phyloP scores from a whole-genome alignment of 2,888 invertebrate species.

The Laspeyria flexula region DNA sequence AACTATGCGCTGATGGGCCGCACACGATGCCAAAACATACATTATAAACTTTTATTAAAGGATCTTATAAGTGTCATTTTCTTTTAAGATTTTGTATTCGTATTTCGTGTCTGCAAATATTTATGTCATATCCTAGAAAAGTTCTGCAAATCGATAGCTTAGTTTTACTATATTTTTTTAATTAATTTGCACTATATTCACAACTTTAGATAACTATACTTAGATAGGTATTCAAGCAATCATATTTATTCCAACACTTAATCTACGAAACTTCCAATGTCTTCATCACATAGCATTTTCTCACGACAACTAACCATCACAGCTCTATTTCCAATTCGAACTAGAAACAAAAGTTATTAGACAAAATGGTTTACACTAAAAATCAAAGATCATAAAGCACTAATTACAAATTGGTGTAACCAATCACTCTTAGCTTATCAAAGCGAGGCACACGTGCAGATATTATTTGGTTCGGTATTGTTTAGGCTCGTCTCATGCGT shows the following conservation, averaged over 20 bases:
- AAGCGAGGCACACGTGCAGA: conserved; percentile 41
- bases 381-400: conserved; percentile 46
- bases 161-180: no score
- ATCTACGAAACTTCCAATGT: background rate
- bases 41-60: conserved; percentile 35
- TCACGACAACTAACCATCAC: conserved; percentile 34
- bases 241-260: no score
- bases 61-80: conserved; percentile 12
- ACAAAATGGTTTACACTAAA: conserved; percentile 37
- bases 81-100: conserved; percentile 4
- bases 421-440: conserved; percentile 42
- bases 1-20: conserved; percentile 74
- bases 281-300: conserved; percentile 33
- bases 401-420: conserved; percentile 47
- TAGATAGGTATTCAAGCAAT: no score
- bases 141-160: no score
- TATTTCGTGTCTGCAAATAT: background rate
- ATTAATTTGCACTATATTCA: no score
- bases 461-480: conserved; percentile 51
- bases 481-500: conserved; percentile 40
- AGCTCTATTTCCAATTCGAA: conserved; percentile 24
- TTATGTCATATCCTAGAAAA: background rate
- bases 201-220: no score
- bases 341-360: conserved; percentile 43
- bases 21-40: conserved; percentile 66